Conservation (phyloP, 2,113 vertebrate species). For the Plotosus lineatus region DNA sequence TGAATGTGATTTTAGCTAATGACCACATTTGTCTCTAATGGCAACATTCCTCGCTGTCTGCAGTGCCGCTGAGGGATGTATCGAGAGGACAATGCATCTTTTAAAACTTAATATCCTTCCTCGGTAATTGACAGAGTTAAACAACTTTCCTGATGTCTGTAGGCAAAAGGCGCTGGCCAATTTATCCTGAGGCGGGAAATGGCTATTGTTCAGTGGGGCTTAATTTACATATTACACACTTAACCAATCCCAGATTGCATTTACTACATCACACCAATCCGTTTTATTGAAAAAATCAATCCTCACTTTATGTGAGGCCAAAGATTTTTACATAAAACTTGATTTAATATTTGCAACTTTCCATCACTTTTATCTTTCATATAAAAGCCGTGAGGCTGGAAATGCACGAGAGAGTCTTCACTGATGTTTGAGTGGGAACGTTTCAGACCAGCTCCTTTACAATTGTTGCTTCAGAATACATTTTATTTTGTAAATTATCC, state of each 20-base stretch:
- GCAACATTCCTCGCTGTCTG: background rate
- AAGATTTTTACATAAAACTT: background rate
- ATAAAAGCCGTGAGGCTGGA: background rate
- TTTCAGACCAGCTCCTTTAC: background rate
- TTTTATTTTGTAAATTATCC: background rate
- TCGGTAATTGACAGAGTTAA: background rate
- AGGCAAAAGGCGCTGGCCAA: background rate
- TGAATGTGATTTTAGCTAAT: conserved; percentile 9
- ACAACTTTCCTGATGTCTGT: background rate
- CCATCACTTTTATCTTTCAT: background rate
- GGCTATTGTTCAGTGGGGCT: background rate
- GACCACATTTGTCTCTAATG: conserved; percentile 22
- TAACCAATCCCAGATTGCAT: background rate
- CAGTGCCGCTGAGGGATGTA: background rate
- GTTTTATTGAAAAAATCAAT: background rate
- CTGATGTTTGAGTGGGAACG: background rate
- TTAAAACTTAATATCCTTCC: conserved; percentile 3
- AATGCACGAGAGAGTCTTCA: background rate
- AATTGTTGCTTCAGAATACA: conserved; percentile 3
- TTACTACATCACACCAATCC: background rate
- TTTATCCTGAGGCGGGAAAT: background rate
- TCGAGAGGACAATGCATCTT: conserved; percentile 2
- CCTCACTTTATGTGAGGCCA: background rate
- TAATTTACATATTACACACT: conserved; percentile 21
- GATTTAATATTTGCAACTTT: background rate